These are phyloP conservation scores for Cremastobaeus sp. DNA, from an alignment of 2,888 invertebrate species.

Conservation along the genomic window DNA sequence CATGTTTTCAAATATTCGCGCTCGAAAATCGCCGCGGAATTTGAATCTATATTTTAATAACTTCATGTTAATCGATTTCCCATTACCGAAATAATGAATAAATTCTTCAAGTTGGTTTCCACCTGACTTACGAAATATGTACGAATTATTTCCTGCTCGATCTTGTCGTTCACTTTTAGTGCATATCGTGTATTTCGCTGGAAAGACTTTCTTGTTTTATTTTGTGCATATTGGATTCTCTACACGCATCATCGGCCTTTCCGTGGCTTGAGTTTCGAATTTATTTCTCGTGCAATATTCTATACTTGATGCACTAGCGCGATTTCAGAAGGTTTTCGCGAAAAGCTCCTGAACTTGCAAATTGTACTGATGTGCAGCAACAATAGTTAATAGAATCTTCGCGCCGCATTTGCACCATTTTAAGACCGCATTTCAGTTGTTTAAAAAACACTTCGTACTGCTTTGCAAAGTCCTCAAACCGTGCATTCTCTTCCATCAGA, in stretches of 20 bases:
- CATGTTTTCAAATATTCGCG: too few species aligned
- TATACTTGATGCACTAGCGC: slow-evolving; percentile 46
- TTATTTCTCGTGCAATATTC: slow-evolving; percentile 62
- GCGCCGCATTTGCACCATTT: slow-evolving; percentile 18
- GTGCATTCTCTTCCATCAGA: background rate
- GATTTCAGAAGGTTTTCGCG: slow-evolving; percentile 51
- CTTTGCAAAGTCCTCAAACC: too few species aligned
- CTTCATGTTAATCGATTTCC: too few species aligned
- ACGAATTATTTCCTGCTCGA: slow-evolving; percentile 40
- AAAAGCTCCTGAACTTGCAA: slow-evolving; percentile 54
- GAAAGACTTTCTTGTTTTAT: slow-evolving; percentile 49
- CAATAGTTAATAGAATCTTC: slow-evolving; percentile 52
- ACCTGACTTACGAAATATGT: slow-evolving; percentile 40
- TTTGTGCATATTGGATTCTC: slow-evolving; percentile 62
- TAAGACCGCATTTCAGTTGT: slow-evolving; percentile 18
- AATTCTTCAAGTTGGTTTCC: too few species aligned
- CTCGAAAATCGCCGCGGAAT: too few species aligned
- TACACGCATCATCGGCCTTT: slow-evolving; percentile 62
- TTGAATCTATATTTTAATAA: background rate
- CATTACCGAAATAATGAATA: too few species aligned
- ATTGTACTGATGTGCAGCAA: slow-evolving; percentile 48
- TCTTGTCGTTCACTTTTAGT: slow-evolving; percentile 43
- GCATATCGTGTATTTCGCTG: slow-evolving; percentile 44
- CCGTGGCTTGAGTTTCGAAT: slow-evolving; percentile 65
- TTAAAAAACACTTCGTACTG: slow-evolving; percentile 22